phyloP scores from a whole-genome alignment of 2,113 vertebrate genomes.

The Phrynosoma platyrhinos region DNA sequence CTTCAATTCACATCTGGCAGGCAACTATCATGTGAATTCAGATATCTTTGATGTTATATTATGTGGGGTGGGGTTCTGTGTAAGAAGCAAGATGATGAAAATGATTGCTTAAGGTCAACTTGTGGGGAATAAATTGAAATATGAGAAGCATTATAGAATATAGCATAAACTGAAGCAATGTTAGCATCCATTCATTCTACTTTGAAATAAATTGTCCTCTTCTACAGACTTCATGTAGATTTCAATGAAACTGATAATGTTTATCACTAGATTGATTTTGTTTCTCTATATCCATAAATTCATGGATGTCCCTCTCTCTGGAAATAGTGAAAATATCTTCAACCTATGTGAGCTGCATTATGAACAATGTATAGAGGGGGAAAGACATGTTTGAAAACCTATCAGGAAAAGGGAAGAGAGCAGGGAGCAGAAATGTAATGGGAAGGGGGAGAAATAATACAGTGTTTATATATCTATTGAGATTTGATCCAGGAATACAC shows the following conservation, averaged over 20 bases:
- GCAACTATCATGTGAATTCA: too few relatives aligned
- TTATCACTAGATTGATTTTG: not conserved
- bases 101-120: not conserved
- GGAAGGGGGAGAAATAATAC: not conserved
- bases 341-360: not conserved
- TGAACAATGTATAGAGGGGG: fast-evolving
- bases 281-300: not conserved
- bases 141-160: not conserved
- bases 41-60: too few relatives aligned
- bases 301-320: not conserved
- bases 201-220: not conserved
- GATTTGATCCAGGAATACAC: not conserved
- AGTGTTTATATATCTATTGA: not conserved
- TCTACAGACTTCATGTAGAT: not conserved
- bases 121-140: conserved; percentile 17
- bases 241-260: not conserved
- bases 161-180: conserved; percentile 9
- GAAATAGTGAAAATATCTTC: not conserved
- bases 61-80: too few relatives aligned
- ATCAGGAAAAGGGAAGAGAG: not conserved
- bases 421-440: not conserved
- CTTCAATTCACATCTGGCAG: too few relatives aligned
- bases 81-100: too few relatives aligned
- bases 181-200: fast-evolving
- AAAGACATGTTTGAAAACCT: not conserved